Percentiles rank a stretch among this genome's conserved stretches.
phyloP scores from a whole-genome alignment of 1,140 invertebrate genomes.

The Drosophila pruinosa region DNA sequence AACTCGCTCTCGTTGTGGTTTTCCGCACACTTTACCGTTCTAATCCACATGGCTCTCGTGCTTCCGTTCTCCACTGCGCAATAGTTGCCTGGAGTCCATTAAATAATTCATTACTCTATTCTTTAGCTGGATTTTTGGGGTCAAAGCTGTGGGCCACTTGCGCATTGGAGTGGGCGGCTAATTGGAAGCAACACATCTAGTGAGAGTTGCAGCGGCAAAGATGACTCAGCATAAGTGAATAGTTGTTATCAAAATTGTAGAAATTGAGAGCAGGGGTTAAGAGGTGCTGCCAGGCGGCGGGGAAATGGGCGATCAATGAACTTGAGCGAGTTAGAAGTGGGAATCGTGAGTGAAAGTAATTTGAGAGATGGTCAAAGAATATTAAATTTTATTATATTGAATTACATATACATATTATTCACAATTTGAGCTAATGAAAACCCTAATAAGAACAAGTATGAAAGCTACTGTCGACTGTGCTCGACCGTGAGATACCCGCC shows the following conservation, averaged over 20 bases:
- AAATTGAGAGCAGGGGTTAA: slow-evolving; percentile 42
- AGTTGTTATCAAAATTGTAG: slow-evolving; percentile 8
- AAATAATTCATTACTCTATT: slow-evolving; percentile 48
- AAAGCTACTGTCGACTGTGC: no score
- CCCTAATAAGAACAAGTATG: no score
- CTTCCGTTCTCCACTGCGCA: slow-evolving; percentile 43
- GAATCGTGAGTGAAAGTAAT: not conserved
- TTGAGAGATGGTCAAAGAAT: not conserved
- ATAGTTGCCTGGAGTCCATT: slow-evolving; percentile 21
- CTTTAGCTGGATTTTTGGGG: slow-evolving; percentile 15
- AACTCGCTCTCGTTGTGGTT: not conserved
- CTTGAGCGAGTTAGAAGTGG: slow-evolving; percentile 5
- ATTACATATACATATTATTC: no score
- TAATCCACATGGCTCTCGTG: slow-evolving; percentile 51
- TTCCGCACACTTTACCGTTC: slow-evolving; percentile 41
- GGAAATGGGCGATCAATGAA: slow-evolving; percentile 25
- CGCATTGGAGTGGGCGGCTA: slow-evolving; percentile 18
- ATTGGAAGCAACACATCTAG: slow-evolving; percentile 17
- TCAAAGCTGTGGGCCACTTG: slow-evolving; percentile 28
- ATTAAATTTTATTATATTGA: no score
- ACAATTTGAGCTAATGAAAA: no score
- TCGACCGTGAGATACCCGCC: no score
- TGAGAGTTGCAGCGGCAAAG: slow-evolving; percentile 12
- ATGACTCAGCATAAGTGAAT: slow-evolving; percentile 25
- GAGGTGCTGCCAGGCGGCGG: slow-evolving; percentile 3